Percentiles rank a stretch among this genome's conserved stretches.
phyloP scores from a whole-genome alignment of 2,113 vertebrate species.

The Entomyzon cyanotis region DNA sequence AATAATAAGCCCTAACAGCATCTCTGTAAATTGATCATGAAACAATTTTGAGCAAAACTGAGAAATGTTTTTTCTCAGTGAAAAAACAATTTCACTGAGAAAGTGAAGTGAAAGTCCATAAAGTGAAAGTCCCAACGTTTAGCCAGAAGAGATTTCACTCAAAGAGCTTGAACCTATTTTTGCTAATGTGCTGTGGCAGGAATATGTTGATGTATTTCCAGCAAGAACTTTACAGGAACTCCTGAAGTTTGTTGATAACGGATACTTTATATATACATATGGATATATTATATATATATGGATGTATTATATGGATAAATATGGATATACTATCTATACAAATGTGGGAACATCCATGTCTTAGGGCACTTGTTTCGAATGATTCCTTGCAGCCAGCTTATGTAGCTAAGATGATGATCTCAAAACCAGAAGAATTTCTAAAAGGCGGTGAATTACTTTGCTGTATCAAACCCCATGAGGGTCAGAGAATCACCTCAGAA shows the following conservation, averaged over 20 bases:
- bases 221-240: not conserved
- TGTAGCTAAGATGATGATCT: not conserved
- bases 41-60: not conserved
- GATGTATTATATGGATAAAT: too few species aligned
- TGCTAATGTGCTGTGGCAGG: accelerated
- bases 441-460: not conserved
- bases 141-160: not conserved
- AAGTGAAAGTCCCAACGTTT: not conserved
- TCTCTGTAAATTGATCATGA: not conserved
- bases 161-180: not conserved
- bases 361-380: not conserved
- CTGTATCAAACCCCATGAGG: not conserved
- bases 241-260: not conserved
- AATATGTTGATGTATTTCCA: not conserved
- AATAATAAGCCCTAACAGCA: not conserved
- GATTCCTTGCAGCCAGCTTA: not conserved
- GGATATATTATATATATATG: too few species aligned
- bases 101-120: too few species aligned
- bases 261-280: not conserved
- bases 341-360: not conserved
- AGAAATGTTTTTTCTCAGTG: too few species aligned
- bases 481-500: not conserved
- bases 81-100: too few species aligned
- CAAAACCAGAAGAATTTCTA: not conserved
- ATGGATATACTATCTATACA: not conserved